Conservation (phyloP, 2,113 vertebrate species). For the Phoenicopterus ruber region DNA sequence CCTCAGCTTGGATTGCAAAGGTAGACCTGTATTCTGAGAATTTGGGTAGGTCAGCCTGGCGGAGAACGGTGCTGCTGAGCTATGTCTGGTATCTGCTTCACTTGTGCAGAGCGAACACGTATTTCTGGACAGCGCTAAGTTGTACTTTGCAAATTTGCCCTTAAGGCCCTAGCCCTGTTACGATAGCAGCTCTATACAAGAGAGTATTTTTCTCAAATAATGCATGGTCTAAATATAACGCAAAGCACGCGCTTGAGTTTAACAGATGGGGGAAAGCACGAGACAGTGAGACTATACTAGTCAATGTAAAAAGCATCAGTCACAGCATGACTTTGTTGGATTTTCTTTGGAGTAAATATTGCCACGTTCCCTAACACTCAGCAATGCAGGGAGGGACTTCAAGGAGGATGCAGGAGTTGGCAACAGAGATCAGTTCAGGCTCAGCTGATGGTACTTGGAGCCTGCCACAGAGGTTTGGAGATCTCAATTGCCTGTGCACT, state of each 20-base stretch:
- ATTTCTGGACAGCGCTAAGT: background rate
- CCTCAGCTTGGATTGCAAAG: background rate
- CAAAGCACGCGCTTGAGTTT: background rate
- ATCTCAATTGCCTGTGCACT: background rate
- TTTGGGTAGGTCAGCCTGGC: background rate
- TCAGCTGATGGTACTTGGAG: background rate
- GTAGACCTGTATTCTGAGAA: background rate
- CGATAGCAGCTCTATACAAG: background rate
- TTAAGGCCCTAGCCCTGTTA: background rate
- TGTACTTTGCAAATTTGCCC: background rate
- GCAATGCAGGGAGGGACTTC: background rate
- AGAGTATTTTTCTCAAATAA: background rate
- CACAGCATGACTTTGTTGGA: background rate
- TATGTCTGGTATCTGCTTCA: background rate
- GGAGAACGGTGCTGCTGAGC: background rate
- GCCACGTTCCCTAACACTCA: background rate
- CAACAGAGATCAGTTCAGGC: background rate
- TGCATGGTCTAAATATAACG: background rate
- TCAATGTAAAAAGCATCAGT: background rate
- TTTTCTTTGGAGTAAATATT: conserved; percentile 35
- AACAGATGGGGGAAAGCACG: conserved; percentile 18
- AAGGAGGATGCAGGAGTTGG: background rate
- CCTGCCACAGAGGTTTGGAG: background rate
- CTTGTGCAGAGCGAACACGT: accelerated
- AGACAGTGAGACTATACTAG: conserved; percentile 5